Conservation (phyloP, 53 echinoderm and acorn worm genomes). For the Mesocentrotus franciscanus region DNA sequence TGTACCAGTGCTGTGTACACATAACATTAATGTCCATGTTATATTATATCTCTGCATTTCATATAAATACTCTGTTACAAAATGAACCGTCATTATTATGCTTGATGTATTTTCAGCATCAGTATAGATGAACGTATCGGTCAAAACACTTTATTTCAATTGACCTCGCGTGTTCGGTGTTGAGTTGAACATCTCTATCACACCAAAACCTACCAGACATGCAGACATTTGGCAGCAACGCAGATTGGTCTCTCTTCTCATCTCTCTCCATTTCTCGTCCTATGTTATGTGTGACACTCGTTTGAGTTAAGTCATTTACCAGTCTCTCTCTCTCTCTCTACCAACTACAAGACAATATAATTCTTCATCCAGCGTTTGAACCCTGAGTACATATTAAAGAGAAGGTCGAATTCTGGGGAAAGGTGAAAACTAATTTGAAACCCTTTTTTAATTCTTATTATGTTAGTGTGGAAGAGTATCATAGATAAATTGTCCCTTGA, state of each 20-base stretch:
- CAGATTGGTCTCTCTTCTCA: neutral
- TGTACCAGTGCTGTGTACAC: no score
- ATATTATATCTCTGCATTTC: neutral
- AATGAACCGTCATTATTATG: neutral
- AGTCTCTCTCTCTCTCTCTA: neutral
- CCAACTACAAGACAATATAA: constrained; percentile 38
- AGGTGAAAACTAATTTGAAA: no score
- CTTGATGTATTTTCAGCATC: neutral
- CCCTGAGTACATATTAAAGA: constrained; percentile 7
- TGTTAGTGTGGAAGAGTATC: no score
- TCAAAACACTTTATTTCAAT: constrained; percentile 26
- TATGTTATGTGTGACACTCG: constrained; percentile 49
- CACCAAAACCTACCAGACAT: constrained; percentile 13
- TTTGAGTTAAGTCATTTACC: constrained; percentile 48
- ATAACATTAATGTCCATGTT: no score
- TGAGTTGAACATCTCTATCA: constrained; percentile 45
- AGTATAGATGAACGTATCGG: neutral
- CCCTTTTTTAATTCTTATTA: no score
- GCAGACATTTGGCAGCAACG: constrained; percentile 33
- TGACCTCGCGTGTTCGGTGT: constrained; percentile 44
- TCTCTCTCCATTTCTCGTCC: constrained; percentile 11
- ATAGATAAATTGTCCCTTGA: no score
- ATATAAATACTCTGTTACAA: neutral
- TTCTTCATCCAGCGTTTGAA: constrained; percentile 48
- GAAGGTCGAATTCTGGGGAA: neutral